Percentiles rank a stretch among this genome's conserved stretches.
These are phyloP conservation scores for Gymnoscopelus microlampas DNA, from an alignment of 2,797 vertebrate species.

Conservation along the genomic window DNA sequence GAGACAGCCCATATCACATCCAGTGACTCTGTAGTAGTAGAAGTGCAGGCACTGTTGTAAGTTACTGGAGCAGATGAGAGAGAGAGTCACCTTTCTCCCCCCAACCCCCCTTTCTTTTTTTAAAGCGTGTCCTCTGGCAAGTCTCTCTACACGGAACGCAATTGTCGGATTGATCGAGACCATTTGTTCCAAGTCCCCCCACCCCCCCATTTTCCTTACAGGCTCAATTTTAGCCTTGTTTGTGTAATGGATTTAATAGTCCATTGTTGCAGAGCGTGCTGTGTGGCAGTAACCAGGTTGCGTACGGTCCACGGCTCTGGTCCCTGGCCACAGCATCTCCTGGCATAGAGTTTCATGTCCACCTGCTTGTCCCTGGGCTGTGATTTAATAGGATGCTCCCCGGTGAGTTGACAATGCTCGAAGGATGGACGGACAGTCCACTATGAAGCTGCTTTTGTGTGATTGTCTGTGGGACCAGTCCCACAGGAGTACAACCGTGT, in stretches of 20 bases:
- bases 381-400: slow-evolving; percentile 60
- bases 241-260: slow-evolving; percentile 47
- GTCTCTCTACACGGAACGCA: slow-evolving; percentile 13
- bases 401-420: slow-evolving; percentile 60
- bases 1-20: slow-evolving; percentile 68
- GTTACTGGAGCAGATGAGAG: slow-evolving; percentile 33
- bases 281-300: neutral
- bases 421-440: slow-evolving; percentile 68
- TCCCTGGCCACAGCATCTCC: slow-evolving; percentile 20
- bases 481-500: slow-evolving; percentile 56
- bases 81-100: slow-evolving; percentile 15
- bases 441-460: slow-evolving; percentile 31
- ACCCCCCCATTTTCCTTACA: slow-evolving; percentile 3
- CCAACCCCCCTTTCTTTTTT: neutral
- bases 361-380: slow-evolving; percentile 44
- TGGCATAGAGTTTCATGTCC: slow-evolving; percentile 45
- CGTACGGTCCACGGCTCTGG: slow-evolving; percentile 15
- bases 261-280: slow-evolving; percentile 22
- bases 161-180: slow-evolving; percentile 26
- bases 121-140: slow-evolving; percentile 4
- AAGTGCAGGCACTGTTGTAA: slow-evolving; percentile 32
- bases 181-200: slow-evolving; percentile 21
- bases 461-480: slow-evolving; percentile 42
- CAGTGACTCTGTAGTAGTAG: slow-evolving; percentile 42
- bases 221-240: slow-evolving; percentile 39